These are phyloP conservation scores for Zapornia atra DNA, from an alignment of 2,113 vertebrate species.

Conservation along the genomic window DNA sequence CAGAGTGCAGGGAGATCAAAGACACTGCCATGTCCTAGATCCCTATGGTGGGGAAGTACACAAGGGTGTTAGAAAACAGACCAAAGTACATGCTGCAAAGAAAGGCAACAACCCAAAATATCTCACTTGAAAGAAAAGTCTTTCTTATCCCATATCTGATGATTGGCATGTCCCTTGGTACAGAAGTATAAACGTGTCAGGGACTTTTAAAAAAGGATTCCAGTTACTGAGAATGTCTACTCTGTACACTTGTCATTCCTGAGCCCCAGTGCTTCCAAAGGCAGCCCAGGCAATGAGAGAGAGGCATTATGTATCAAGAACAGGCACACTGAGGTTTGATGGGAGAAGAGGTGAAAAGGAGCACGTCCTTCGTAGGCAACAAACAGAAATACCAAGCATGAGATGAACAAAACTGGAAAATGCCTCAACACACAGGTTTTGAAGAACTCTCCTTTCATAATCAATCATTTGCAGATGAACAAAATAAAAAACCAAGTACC, in stretches of 20 bases:
- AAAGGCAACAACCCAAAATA: not conserved
- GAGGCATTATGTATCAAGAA: not conserved
- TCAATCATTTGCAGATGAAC: not conserved
- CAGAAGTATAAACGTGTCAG: not conserved
- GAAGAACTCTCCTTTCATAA: not conserved
- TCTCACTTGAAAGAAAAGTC: not conserved
- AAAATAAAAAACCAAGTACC: not conserved
- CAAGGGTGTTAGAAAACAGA: not conserved
- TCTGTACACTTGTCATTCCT: rapidly evolving
- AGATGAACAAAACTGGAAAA: not conserved
- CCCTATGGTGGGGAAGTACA: not conserved
- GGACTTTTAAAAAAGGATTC: not conserved
- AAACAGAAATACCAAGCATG: not conserved
- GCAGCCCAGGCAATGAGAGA: not conserved
- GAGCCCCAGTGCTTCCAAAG: not conserved
- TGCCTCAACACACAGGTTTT: not conserved
- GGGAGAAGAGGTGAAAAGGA: not conserved
- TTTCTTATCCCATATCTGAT: not conserved
- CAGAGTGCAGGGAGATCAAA: not conserved
- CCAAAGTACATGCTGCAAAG: not conserved
- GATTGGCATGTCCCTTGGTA: not conserved
- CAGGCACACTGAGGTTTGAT: not conserved
- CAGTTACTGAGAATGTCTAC: not conserved
- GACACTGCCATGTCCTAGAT: not conserved
- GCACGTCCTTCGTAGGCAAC: not conserved